These are phyloP conservation scores for Drosophila differens DNA, from an alignment of 2,888 invertebrate genomes.

Conservation along the genomic window DNA sequence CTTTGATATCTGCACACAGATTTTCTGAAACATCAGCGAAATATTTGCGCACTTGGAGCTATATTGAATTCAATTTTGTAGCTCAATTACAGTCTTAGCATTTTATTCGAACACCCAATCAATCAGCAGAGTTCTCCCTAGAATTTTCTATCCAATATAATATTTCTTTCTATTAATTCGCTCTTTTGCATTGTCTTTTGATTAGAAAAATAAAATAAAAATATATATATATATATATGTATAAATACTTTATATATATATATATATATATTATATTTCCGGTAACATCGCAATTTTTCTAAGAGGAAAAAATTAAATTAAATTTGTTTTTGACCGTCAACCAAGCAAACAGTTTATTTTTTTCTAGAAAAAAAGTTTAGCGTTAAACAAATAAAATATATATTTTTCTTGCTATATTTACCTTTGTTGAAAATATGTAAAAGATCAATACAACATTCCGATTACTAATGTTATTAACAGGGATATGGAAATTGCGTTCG, in stretches of 20 bases:
- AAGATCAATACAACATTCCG: no score
- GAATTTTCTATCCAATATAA: background rate
- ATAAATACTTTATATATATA: no score
- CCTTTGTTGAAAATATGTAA: no score
- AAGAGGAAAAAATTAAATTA: background rate
- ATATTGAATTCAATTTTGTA: background rate
- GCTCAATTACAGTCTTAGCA: background rate
- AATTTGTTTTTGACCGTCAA: background rate
- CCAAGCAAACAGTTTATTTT: background rate
- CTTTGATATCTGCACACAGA: background rate
- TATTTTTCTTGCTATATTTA: background rate
- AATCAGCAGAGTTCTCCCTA: background rate
- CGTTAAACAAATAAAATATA: background rate
- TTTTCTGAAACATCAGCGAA: background rate
- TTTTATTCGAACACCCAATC: background rate
- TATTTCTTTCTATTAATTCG: background rate
- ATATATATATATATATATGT: no score
- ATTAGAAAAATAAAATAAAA: no score
- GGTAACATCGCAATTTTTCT: background rate
- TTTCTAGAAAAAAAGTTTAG: background rate
- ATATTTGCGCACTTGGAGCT: rapidly evolving
- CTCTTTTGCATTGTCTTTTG: no score
- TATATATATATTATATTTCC: no score
- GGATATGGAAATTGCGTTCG: no score
- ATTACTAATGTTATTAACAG: no score